A percentile compares a stretch with the other conserved stretches of the same genome.
Conservation (phyloP, 2,888 invertebrate genomes). For the Caenorhabditis sp. region DNA sequence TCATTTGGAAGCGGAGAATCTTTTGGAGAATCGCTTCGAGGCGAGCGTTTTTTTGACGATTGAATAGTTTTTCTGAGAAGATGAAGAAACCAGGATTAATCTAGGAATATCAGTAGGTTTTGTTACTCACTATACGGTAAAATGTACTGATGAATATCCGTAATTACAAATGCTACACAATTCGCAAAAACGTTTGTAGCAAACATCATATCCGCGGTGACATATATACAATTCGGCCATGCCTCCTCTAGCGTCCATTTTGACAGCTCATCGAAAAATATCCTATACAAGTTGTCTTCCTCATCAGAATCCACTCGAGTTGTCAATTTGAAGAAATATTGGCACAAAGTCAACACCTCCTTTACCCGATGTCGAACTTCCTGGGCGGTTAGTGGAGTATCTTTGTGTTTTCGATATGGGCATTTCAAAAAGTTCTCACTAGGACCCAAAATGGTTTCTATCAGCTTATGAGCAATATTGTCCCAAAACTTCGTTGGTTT, state of each 20-base stretch:
- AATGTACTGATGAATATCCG: slow-evolving; percentile 50
- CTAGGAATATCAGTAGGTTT: not conserved
- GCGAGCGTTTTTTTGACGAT: slow-evolving; percentile 22
- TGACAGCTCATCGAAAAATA: slow-evolving; percentile 51
- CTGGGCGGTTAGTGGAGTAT: slow-evolving; percentile 29
- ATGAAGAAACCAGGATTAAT: not conserved
- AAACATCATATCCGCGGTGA: slow-evolving; percentile 53
- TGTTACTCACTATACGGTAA: slow-evolving; percentile 39
- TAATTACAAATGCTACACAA: slow-evolving; percentile 43
- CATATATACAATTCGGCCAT: slow-evolving; percentile 47
- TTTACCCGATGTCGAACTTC: slow-evolving; percentile 42
- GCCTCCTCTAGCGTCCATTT: slow-evolving; percentile 48
- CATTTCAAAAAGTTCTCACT: slow-evolving; percentile 33
- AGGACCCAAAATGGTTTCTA: slow-evolving; percentile 44
- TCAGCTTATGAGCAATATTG: slow-evolving; percentile 45
- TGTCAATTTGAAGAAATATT: slow-evolving; percentile 40
- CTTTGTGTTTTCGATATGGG: slow-evolving; percentile 43
- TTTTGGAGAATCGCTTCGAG: slow-evolving; percentile 36
- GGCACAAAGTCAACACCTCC: slow-evolving; percentile 42
- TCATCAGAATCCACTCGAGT: slow-evolving; percentile 42
- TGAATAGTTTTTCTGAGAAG: slow-evolving; percentile 42
- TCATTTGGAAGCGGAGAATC: slow-evolving; percentile 20
- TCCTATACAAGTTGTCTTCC: slow-evolving; percentile 39
- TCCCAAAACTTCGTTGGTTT: slow-evolving; percentile 48
- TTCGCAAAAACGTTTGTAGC: slow-evolving; percentile 40